A percentile compares a stretch with the other conserved stretches of the same genome.
Conservation (phyloP, 1,140 invertebrate species). For the Zaprionus nigranus region DNA sequence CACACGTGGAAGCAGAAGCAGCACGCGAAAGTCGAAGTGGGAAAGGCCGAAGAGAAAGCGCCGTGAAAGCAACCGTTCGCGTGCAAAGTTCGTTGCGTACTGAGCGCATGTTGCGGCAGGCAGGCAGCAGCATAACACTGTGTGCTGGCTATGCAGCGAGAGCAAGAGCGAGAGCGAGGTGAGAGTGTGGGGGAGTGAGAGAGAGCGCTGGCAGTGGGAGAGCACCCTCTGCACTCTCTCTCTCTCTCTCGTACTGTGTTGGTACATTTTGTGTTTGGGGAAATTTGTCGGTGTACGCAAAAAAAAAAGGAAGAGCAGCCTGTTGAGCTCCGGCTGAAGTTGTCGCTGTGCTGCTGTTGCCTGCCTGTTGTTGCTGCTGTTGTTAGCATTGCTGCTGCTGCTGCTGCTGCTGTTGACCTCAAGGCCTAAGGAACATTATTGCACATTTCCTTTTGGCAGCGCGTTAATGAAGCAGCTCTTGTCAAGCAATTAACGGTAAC, state of each 20-base stretch:
- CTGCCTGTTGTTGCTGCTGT: conserved; percentile 20
- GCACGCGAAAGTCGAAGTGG: conserved; percentile 3
- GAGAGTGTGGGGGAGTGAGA: not conserved
- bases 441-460: conserved; percentile 69
- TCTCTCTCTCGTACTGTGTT: not conserved
- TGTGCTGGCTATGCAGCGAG: conserved; percentile 29
- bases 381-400: conserved; percentile 30
- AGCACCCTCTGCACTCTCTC: not conserved
- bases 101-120: conserved; percentile 71
- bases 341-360: not conserved
- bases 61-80: conserved; percentile 47
- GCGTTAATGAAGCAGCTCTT: conserved; percentile 70
- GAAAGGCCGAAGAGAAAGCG: conserved; percentile 11
- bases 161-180: not conserved
- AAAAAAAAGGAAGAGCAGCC: conserved; percentile 64
- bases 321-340: conserved; percentile 61
- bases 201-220: not conserved
- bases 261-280: conserved; percentile 58
- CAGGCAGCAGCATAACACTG: conserved; percentile 23
- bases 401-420: conserved; percentile 37
- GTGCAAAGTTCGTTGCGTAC: conserved; percentile 76
- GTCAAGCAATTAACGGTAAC: conserved; percentile 48
- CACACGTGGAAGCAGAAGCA: conserved; percentile 35
- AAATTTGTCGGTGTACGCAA: conserved; percentile 47
- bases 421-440: conserved; percentile 65